Conservation (phyloP, 2,888 invertebrate genomes). For the Ommatoiulus sabulosus region DNA sequence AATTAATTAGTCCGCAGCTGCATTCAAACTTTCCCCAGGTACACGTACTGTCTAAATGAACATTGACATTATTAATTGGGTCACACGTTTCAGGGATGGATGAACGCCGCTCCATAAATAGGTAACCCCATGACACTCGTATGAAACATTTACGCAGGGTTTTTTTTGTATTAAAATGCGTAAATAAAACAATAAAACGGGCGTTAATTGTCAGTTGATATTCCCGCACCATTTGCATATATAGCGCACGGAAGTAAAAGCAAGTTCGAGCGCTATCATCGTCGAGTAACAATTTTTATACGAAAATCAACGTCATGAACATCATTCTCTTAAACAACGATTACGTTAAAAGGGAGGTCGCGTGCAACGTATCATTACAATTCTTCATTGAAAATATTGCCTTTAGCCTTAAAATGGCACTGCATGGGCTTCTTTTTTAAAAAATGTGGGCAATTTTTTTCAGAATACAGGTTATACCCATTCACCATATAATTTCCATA, state of each 20-base stretch:
- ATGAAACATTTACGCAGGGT: neutral
- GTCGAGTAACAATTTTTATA: neutral
- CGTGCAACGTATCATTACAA: neutral
- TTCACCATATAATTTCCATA: neutral
- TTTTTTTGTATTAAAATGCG: neutral
- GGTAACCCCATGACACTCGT: neutral
- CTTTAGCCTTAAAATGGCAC: neutral
- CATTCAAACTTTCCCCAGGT: constrained; percentile 17
- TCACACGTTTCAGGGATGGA: constrained; percentile 9
- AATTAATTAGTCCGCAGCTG: neutral
- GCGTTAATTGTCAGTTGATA: neutral
- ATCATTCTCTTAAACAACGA: neutral
- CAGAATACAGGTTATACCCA: neutral
- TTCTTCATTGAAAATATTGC: neutral
- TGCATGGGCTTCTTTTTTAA: neutral
- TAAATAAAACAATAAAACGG: neutral
- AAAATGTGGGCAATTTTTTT: neutral
- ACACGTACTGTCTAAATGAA: neutral
- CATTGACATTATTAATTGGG: constrained; percentile 17
- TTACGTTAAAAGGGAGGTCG: neutral
- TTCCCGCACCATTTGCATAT: neutral
- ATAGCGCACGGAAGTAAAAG: neutral
- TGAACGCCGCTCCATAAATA: neutral
- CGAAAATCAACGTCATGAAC: neutral
- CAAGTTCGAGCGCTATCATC: neutral